Conservation (phyloP, 2,888 invertebrate species). For the Drosophila nigritarsus region DNA sequence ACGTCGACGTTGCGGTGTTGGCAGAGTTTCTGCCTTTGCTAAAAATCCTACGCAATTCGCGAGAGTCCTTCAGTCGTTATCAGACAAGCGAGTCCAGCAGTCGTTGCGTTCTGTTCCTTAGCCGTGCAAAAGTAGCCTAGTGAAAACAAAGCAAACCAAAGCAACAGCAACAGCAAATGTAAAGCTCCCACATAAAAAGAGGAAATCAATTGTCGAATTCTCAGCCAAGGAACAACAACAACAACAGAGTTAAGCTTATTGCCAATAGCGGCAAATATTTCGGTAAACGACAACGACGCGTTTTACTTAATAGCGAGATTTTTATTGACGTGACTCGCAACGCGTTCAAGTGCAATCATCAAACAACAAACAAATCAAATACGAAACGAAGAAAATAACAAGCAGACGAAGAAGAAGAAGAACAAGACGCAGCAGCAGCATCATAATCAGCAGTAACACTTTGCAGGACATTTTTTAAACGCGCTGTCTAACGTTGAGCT, state of each 20-base stretch:
- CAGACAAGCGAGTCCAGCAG: conserved; percentile 85
- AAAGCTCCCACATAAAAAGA: conserved; percentile 21
- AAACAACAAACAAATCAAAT: conserved; percentile 21
- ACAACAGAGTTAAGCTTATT: conserved; percentile 48
- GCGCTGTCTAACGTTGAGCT: conserved; percentile 80
- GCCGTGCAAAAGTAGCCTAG: conserved; percentile 83
- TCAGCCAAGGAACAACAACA: conserved; percentile 25
- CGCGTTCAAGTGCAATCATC: conserved; percentile 82
- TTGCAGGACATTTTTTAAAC: conserved; percentile 58
- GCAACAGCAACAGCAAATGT: conserved; percentile 32
- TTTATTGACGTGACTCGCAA: conserved; percentile 71
- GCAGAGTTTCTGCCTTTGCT: conserved; percentile 68
- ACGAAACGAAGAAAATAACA: conserved; percentile 11
- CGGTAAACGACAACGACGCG: conserved; percentile 44
- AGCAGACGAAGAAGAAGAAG: conserved; percentile 21
- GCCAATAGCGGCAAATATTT: conserved; percentile 54
- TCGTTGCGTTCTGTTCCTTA: conserved; percentile 84
- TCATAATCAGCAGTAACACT: conserved; percentile 33
- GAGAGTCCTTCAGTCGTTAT: conserved; percentile 84
- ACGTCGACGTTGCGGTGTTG: conserved; percentile 32
- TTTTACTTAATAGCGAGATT: conserved; percentile 54
- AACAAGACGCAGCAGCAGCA: conserved; percentile 18
- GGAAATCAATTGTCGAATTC: conserved; percentile 55
- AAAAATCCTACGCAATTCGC: conserved; percentile 81
- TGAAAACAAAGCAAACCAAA: conserved; percentile 59